Evolutionary conservation across 2,888 invertebrate genomes (phyloP).

Genomic region (Drosophila sordidula): DNA sequence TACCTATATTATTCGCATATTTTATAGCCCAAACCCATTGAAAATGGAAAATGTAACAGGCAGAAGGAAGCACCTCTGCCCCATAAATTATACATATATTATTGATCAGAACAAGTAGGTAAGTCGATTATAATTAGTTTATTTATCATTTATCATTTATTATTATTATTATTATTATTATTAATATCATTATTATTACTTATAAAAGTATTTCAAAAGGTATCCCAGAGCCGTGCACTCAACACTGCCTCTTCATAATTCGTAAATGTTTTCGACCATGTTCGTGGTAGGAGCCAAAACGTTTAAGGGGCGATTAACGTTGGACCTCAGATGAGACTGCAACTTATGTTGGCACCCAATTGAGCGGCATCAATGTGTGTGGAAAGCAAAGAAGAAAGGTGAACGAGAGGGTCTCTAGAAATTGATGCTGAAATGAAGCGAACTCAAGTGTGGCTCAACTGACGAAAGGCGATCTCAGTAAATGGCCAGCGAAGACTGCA

Average conservation of each 20-base stretch:
- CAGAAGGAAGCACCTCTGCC: too few relatives aligned
- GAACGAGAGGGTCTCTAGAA: neutral
- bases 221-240: neutral
- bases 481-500: constrained; percentile 58
- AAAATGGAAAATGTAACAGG: too few relatives aligned
- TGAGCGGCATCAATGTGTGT: constrained; percentile 40
- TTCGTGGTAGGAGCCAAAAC: constrained; percentile 16
- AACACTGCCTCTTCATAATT: neutral
- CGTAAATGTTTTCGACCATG: constrained; percentile 2
- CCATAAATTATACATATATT: too few relatives aligned
- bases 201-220: neutral
- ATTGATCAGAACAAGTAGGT: too few relatives aligned
- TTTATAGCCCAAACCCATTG: too few relatives aligned
- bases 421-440: constrained; percentile 71
- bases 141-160: too few relatives aligned
- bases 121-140: too few relatives aligned
- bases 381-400: neutral
- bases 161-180: too few relatives aligned
- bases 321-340: constrained; percentile 54
- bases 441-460: constrained; percentile 62
- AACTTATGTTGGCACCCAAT: constrained; percentile 54
- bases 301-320: constrained; percentile 49
- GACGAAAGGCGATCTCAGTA: constrained; percentile 40
- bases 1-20: too few relatives aligned
- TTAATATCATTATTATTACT: too few relatives aligned